These are phyloP conservation scores for Irena cyanogastra DNA, from an alignment of 2,113 vertebrate genomes.

Conservation along the genomic window DNA sequence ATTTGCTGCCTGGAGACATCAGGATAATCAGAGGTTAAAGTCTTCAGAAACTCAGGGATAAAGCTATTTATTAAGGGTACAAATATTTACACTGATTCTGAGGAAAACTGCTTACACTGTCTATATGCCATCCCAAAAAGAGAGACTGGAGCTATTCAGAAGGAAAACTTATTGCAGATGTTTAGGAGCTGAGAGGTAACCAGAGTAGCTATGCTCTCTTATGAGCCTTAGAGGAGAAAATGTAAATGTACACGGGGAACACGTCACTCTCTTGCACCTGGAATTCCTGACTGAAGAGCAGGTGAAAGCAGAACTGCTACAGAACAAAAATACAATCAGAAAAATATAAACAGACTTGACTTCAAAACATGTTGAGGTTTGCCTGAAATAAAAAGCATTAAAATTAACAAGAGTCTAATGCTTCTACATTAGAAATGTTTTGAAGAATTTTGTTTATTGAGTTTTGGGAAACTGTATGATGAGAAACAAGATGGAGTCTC, in stretches of 20 bases:
- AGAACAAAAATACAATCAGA: not conserved
- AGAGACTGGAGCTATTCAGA: not conserved
- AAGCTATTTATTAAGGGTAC: not conserved
- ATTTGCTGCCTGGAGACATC: not conserved
- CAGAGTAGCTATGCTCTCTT: not conserved
- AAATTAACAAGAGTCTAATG: not conserved
- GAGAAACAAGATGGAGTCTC: not conserved
- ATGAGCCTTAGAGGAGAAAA: fast-evolving
- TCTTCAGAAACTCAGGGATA: not conserved
- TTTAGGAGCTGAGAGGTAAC: not conserved
- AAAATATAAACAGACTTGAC: not conserved
- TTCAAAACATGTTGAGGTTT: not conserved
- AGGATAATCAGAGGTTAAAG: not conserved
- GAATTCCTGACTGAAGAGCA: not conserved
- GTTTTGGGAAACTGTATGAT: not conserved
- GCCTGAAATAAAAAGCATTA: not conserved
- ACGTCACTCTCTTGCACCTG: fast-evolving
- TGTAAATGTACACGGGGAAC: not conserved
- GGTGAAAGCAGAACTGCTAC: not conserved
- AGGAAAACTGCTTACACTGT: not conserved
- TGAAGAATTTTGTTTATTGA: not conserved
- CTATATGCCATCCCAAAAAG: not conserved
- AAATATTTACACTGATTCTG: not conserved
- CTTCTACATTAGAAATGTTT: not conserved
- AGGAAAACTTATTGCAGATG: not conserved